Evolutionary conservation across 2,113 vertebrate species (phyloP), one percentile per base, ranked within the genome.

Genomic region (Abramis brama): DNA sequence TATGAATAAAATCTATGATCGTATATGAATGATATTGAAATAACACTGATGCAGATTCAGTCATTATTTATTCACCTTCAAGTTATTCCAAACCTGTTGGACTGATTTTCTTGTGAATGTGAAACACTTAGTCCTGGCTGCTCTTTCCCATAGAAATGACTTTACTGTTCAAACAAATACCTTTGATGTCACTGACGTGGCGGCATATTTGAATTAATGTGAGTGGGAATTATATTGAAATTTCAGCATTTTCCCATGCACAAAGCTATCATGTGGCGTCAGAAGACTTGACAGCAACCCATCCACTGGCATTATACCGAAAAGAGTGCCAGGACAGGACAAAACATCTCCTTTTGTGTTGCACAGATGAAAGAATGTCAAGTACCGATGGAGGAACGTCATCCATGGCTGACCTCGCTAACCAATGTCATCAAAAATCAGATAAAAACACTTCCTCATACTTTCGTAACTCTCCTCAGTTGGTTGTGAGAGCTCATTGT

Each of bases 391-490:
- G 27, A 47, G 23, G 21, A 75, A 52, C 47, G 75, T 77, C 75
- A 55, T 33, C 75, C 50, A 77, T 55, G 27, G 8, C 15, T 77
- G 75, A 77, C 45, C 75, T 55, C 15, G 4, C 15, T 21, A 21
- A 27, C 3, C 25, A 77, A 30, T 30, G 45, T 52, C 25, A 77
- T 55, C 15, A 75, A 7, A 50, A 45, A 75, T 43, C 68, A 13
- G 36, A 73, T 73, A 75, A 75, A 75, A 75, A 25, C 71, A 50
- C 43, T 47, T 75, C 43, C 71, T 13, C 71, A 47, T 21, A 52
- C 75, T 55, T 77, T 50, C 25, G 0, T 21, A 30, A 77, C 25
- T 55, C 27, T 77, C 43, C 4, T 30, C 17, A 2, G 27, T n/a
- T 45, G 60, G 43, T 12, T 62, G 60, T 52, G 36, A n/a, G 3